Evolutionary conservation across 2,797 vertebrate genomes (phyloP).

Genomic region (Thaleichthys pacificus): DNA sequence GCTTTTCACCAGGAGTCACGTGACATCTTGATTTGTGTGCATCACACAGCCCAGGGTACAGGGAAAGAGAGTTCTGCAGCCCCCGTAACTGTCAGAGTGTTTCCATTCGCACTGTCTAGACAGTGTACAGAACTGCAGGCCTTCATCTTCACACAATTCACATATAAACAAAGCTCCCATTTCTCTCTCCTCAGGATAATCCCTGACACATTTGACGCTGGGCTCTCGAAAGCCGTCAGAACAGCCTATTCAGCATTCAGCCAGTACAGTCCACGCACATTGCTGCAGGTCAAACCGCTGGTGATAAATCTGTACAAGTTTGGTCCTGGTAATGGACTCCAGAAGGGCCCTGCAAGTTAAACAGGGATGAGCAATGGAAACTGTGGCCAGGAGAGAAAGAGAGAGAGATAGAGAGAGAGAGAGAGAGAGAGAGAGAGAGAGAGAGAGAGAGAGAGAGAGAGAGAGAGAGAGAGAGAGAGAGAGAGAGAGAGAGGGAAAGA

Average conservation of each 20-base stretch:
- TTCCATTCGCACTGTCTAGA: slow-evolving; percentile 29
- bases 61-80: background rate
- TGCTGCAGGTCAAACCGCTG: slow-evolving; percentile 65
- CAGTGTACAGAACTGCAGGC: background rate
- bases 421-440: slow-evolving; percentile 1
- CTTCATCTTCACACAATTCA: slow-evolving; percentile 40
- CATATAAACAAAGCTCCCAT: slow-evolving; percentile 41
- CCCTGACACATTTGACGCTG: slow-evolving; percentile 10
- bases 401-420: background rate
- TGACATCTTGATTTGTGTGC: slow-evolving; percentile 43
- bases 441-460: background rate
- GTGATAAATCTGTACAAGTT: slow-evolving; percentile 71
- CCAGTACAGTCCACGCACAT: slow-evolving; percentile 34
- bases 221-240: slow-evolving; percentile 26
- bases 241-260: slow-evolving; percentile 50
- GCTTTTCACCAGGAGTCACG: slow-evolving; percentile 17
- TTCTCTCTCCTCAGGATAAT: slow-evolving; percentile 20
- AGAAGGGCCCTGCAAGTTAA: slow-evolving; percentile 69
- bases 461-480: no score
- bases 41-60: slow-evolving; percentile 8
- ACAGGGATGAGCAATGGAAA: slow-evolving; percentile 76
- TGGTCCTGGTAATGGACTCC: slow-evolving; percentile 72
- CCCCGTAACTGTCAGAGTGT: background rate
- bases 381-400: slow-evolving; percentile 64
- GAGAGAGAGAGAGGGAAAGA: slow-evolving; percentile 14